Conservation (phyloP, 2,113 vertebrate genomes). For the Mus pahari region DNA sequence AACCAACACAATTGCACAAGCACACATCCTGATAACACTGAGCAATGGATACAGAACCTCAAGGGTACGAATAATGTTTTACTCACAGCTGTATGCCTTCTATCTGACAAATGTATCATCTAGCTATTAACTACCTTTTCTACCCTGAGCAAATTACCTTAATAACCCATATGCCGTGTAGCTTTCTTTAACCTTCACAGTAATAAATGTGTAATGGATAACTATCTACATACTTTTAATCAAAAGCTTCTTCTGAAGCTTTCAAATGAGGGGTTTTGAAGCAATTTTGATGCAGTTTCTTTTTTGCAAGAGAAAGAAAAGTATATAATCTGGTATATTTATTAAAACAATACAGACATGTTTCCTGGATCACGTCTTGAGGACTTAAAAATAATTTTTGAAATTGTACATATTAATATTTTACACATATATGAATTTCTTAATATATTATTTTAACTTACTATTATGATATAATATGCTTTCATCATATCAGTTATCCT, state of each 20-base stretch:
- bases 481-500: not conserved
- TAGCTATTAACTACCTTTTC: not conserved
- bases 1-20: conserved; percentile 55
- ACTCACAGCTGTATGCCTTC: conserved; percentile 46
- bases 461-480: not conserved
- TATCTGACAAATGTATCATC: not conserved
- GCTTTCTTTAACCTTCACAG: not conserved
- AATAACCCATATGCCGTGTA: not conserved
- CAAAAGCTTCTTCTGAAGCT: not conserved
- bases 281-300: not conserved
- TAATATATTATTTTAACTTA: not conserved
- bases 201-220: not conserved
- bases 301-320: not conserved
- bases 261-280: not conserved
- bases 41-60: conserved; percentile 51
- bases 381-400: not conserved
- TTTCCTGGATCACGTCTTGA: too few species aligned
- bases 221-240: not conserved
- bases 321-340: not conserved
- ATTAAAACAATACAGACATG: not conserved
- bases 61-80: conserved; percentile 65
- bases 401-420: not conserved
- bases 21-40: conserved; percentile 20
- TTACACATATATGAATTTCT: not conserved
- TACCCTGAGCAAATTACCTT: not conserved